Evolutionary conservation across 2,797 vertebrate genomes (phyloP), one percentile per base, ranked within the genome.

Genomic region (Ptychadena robeensis): DNA sequence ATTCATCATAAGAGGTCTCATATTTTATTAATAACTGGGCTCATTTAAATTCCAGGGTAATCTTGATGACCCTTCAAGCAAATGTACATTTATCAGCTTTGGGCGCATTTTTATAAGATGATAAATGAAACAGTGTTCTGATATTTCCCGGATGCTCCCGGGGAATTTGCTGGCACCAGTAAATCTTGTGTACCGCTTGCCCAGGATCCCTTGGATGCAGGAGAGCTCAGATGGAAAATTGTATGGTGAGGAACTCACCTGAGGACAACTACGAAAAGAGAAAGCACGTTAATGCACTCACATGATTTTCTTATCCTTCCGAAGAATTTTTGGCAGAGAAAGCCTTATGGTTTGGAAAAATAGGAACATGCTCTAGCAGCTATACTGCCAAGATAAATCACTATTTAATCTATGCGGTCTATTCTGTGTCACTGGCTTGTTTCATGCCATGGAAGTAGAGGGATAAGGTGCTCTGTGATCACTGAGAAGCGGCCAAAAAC

Each of bases 311-410:
- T 25, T 71, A 71, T 40, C 25, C 68, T 5, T 71, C 11, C 3
- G 32, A 53, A 34, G 31, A 67, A 34, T 67, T 67, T 34, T 22
- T 67, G 65, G 31, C 32, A 67, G 32, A 35, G 31, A 35, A 22
- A 53, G 22, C 32, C 65, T 31, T 61, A n/a, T 61, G 27, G 11
- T 61, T 28, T 67, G 22, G 30, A 67, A 32, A 15, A 28, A 28
- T 65, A 32, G 27, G 34, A 35, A 37, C 34, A 37, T 68, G 9
- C 11, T n/a, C n/a, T 38, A n/a, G 32, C n/a, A n/a, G 14, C 31
- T 68, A 37, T 68, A 35, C 34, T 37, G 53, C 31, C 12, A 73
- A 53, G 44, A 53, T 53, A 53, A 72, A 73, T n/a, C 72, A 74
- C 31, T 61, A 25, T 59, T 35, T 48, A 22, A 74, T 74, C 48